Percentiles rank a stretch among this genome's conserved stretches.
Conservation (phyloP, 2,113 vertebrate genomes). For the western clawed frog (Xenopus tropicalis) region DNA sequence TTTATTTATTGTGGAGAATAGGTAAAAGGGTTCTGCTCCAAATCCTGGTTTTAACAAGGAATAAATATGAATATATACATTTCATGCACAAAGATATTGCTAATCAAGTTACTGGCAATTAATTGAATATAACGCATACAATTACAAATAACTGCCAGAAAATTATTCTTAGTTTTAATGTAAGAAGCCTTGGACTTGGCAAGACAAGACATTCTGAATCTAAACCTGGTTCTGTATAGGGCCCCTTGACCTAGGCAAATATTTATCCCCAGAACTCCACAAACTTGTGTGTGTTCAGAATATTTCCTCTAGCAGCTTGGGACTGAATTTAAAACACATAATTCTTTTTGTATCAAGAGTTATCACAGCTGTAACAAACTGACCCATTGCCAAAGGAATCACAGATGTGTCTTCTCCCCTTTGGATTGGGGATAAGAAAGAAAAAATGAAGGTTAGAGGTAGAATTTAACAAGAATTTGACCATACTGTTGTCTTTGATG, state of each 20-base stretch:
- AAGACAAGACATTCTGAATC: constrained; percentile 39
- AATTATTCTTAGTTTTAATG: constrained; percentile 47
- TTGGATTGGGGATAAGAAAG: constrained; percentile 31
- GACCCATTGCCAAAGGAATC: constrained; percentile 56
- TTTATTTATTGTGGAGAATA: too few species aligned
- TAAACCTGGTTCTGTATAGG: constrained; percentile 28
- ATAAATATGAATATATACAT: too few species aligned
- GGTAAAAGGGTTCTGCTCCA: too few species aligned
- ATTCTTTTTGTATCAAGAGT: constrained; percentile 56
- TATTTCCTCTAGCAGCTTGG: constrained; percentile 53
- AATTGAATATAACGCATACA: not conserved
- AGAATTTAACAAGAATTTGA: constrained; percentile 40
- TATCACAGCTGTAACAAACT: constrained; percentile 65
- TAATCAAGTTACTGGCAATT: too few species aligned
- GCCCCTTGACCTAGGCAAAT: constrained; percentile 46
- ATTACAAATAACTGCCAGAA: constrained; percentile 37
- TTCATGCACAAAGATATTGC: too few species aligned
- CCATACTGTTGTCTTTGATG: constrained; percentile 42
- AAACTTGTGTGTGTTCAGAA: constrained; percentile 48
- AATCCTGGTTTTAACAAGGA: too few species aligned
- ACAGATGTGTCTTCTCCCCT: constrained; percentile 61
- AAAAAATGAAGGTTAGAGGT: constrained; percentile 32
- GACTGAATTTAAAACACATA: constrained; percentile 52
- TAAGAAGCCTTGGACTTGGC: constrained; percentile 41
- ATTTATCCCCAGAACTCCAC: constrained; percentile 34